Conservation (phyloP, 2,888 invertebrate species). For the Cantharis lateralis region DNA sequence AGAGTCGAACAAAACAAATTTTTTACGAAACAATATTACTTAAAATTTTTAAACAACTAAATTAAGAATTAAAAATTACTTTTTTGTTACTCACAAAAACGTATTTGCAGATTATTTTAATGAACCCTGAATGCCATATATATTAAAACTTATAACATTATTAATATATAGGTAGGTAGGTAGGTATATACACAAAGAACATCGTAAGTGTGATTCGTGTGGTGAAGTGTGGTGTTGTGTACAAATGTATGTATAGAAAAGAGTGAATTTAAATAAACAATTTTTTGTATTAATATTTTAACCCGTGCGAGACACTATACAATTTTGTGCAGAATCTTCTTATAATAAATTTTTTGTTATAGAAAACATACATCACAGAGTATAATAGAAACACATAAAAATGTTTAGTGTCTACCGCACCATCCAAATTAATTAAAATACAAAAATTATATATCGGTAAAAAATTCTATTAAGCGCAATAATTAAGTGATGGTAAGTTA, state of each 20-base stretch:
- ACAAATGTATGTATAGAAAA: background rate
- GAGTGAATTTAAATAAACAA: background rate
- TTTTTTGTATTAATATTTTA: background rate
- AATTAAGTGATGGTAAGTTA: background rate
- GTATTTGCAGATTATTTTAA: conserved; percentile 27
- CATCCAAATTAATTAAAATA: background rate
- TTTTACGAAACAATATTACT: conserved; percentile 32
- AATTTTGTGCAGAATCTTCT: conserved; percentile 1
- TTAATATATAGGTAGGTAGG: conserved; percentile 1
- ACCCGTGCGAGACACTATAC: background rate
- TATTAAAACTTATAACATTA: conserved; percentile 22
- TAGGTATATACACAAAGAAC: background rate
- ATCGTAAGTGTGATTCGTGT: background rate
- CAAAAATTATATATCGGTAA: background rate
- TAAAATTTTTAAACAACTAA: conserved; percentile 27
- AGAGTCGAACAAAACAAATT: conserved; percentile 44
- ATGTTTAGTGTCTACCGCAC: background rate
- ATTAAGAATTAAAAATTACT: conserved; percentile 32
- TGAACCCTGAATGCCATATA: conserved; percentile 49
- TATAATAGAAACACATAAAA: conserved; percentile 4
- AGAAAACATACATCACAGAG: conserved; percentile 2
- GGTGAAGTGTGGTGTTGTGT: background rate
- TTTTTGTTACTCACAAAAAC: conserved; percentile 29
- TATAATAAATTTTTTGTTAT: background rate
- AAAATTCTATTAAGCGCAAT: background rate